Conservation (phyloP, 2,888 invertebrate species). For the Drosophila recens region DNA sequence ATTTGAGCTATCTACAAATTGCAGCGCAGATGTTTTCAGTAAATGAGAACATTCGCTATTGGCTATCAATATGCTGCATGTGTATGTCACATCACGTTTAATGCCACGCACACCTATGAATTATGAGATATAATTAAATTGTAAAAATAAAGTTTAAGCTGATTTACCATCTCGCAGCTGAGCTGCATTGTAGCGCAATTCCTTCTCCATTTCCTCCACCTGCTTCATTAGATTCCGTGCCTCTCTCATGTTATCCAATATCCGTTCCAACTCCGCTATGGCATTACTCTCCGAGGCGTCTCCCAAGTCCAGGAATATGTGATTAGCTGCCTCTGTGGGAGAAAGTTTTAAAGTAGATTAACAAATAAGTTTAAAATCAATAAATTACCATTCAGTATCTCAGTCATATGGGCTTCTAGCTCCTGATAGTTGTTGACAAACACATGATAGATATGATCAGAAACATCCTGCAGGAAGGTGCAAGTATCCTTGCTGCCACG, state of each 20-base stretch:
- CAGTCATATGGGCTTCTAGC: constrained; percentile 88
- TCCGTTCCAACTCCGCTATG: constrained; percentile 90
- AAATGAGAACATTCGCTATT: accelerated
- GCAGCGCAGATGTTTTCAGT: constrained; percentile 87
- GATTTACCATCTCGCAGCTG: constrained; percentile 89
- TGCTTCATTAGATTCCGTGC: constrained; percentile 84
- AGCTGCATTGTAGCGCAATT: constrained; percentile 89
- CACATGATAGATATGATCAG: constrained; percentile 89
- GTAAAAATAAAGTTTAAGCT: no score
- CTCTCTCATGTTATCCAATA: constrained; percentile 89
- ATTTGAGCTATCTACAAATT: constrained; percentile 87
- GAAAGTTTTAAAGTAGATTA: background rate
- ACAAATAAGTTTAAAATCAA: background rate
- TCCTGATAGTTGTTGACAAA: constrained; percentile 91
- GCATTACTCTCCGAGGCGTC: constrained; percentile 92
- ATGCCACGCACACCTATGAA: constrained; percentile 88
- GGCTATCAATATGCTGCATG: constrained; percentile 9
- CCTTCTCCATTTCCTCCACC: constrained; percentile 89
- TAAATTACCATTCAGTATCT: constrained; percentile 88
- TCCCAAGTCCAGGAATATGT: constrained; percentile 89
- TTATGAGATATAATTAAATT: background rate
- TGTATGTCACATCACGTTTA: constrained; percentile 88
- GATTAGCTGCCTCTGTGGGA: constrained; percentile 86
- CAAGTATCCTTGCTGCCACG: constrained; percentile 89
- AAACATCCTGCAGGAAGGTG: constrained; percentile 89